Evolutionary conservation across 2,113 vertebrate species (phyloP), one percentile per base, ranked within the genome.

Genomic region (Nipponia nippon): DNA sequence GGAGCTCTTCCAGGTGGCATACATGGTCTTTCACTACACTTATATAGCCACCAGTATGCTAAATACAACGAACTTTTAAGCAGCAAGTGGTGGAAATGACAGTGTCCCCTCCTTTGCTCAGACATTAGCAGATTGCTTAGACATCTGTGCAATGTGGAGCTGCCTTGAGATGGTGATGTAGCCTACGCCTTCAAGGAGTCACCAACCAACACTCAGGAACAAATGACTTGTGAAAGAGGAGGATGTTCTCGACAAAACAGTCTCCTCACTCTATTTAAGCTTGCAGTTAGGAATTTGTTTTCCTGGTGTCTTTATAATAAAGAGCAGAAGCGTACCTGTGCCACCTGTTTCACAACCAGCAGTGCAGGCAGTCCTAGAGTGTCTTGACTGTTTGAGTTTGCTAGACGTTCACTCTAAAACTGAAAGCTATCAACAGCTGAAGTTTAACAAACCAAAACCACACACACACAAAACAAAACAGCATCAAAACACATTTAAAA

Each of bases 341-440:
- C 61, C 77, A 77, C 81, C 21, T n/a, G 22, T 92, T 86, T 86
- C 52, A 53, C 58, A 70, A 59, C 26, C 38, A 66, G 61, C 80
- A 62, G 16, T 4, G 5, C 22, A 36, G 2, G 10, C 26, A 62
- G 73, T 53, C 20, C 52, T 49, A 23, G 29, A 49, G 13, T 10
- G 22, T 73, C 25, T 62, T 5, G 2, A 50, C 52, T 40, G 52
- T 7, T 23, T 61, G 53, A 55, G 62, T 76, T 80, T 59, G 21
- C 49, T 21, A 38, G 34, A 86, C 9, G 18, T 27, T 92, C 47
- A 52, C 67, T 83, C 40, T 70, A 70, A 95, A 96, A 95, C 20
- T 29, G 21, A 91, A 97, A 83, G 34, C 88, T 91, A 96, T 56
- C 53, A 90, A 85, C 32, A 81, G 65, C n/a, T 76, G 22, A 85